These are phyloP conservation scores for Drosophila parabipectinata DNA, from an alignment of 1,140 invertebrate genomes.

Conservation along the genomic window DNA sequence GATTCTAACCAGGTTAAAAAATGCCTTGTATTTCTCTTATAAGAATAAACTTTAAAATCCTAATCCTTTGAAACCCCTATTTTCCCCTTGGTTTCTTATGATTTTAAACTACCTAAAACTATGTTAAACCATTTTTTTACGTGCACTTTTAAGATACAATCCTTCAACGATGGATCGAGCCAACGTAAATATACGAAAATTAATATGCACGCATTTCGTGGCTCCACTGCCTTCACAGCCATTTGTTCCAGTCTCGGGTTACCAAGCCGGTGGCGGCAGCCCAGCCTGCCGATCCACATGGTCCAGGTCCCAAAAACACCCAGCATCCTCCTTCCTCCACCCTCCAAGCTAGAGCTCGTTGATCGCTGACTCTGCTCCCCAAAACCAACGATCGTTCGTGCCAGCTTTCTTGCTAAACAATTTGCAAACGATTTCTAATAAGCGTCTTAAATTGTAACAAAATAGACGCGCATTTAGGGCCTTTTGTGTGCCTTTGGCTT, in stretches of 20 bases:
- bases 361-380: slow-evolving; percentile 16
- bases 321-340: not conserved
- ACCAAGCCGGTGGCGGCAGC: slow-evolving; percentile 11
- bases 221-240: slow-evolving; percentile 47
- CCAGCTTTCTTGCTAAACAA: slow-evolving; percentile 76
- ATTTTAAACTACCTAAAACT: too few relatives aligned
- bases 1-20: too few relatives aligned
- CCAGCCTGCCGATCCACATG: slow-evolving; percentile 26
- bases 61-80: too few relatives aligned
- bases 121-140: not conserved
- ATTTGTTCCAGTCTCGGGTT: slow-evolving; percentile 43
- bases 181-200: slow-evolving; percentile 72
- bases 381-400: slow-evolving; percentile 61
- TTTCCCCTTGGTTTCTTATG: too few relatives aligned
- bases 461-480: slow-evolving; percentile 81
- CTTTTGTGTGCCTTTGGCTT: slow-evolving; percentile 58
- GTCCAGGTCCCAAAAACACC: slow-evolving; percentile 1
- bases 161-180: slow-evolving; percentile 36
- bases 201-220: slow-evolving; percentile 81
- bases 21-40: too few relatives aligned
- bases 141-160: slow-evolving; percentile 27
- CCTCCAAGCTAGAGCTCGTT: slow-evolving; percentile 1
- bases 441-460: slow-evolving; percentile 82
- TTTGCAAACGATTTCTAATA: slow-evolving; percentile 82
- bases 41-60: too few relatives aligned